phyloP scores from a whole-genome alignment of 2,797 vertebrate genomes.

The Ambastaia sidthimunki region DNA sequence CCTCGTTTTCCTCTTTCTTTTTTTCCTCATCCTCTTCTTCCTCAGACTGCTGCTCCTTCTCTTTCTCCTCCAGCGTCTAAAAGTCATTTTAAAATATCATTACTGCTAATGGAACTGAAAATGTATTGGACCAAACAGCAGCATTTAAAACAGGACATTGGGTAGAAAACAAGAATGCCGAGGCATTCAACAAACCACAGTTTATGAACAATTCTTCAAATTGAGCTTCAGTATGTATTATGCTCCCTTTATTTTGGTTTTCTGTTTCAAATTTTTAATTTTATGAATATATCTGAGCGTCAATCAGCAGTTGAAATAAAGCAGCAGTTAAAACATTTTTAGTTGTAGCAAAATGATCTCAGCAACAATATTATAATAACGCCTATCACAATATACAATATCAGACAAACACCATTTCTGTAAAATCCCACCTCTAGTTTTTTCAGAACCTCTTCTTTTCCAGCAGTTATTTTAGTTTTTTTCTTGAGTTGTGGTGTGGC shows the following conservation, averaged over 20 bases:
- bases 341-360: not conserved
- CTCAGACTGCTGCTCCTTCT: slow-evolving; percentile 75
- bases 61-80: slow-evolving; percentile 77
- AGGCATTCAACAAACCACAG: not conserved
- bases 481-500: slow-evolving; percentile 54
- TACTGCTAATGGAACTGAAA: not conserved
- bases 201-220: not conserved
- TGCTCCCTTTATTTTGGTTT: not conserved
- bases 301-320: not conserved
- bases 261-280: not conserved
- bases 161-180: not conserved
- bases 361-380: not conserved
- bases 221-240: not conserved
- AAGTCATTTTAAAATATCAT: not conserved
- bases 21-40: slow-evolving; percentile 80
- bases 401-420: not conserved
- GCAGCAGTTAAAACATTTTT: not conserved
- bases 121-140: not conserved
- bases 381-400: too few species aligned
- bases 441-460: slow-evolving; percentile 79
- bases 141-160: not conserved
- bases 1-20: slow-evolving; percentile 77
- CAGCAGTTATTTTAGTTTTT: slow-evolving; percentile 56
- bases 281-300: not conserved
- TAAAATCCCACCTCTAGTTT: slow-evolving; percentile 76